A percentile compares a stretch with the other conserved stretches of the same genome.
phyloP scores from a whole-genome alignment of 1,140 invertebrate genomes.

The Odontomachus brunneus region DNA sequence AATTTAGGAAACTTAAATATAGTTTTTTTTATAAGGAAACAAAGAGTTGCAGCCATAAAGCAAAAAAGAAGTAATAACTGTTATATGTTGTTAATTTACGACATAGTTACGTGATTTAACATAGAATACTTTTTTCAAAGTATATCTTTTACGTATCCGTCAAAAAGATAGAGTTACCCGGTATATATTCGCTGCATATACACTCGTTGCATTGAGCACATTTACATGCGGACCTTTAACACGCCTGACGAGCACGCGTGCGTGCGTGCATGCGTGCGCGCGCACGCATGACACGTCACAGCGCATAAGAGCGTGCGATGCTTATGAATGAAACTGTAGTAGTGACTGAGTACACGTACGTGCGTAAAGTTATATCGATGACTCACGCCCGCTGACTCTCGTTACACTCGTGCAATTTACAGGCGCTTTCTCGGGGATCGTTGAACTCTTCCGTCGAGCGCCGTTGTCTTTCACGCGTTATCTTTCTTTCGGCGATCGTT shows the following conservation, averaged over 20 bases:
- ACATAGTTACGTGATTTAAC: too few species aligned
- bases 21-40: too few species aligned
- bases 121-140: too few species aligned
- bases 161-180: too few species aligned
- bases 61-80: too few species aligned
- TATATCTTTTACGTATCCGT: too few species aligned
- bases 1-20: too few species aligned
- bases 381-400: slow-evolving; percentile 69
- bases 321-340: slow-evolving; percentile 73
- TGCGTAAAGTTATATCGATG: slow-evolving; percentile 74
- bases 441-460: slow-evolving; percentile 60
- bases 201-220: slow-evolving; percentile 47
- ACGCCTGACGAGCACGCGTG: not conserved
- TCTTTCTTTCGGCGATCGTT: slow-evolving; percentile 6
- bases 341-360: slow-evolving; percentile 51
- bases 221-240: slow-evolving; percentile 65
- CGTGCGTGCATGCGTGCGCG: slow-evolving; percentile 12
- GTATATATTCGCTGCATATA: slow-evolving; percentile 3
- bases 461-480: slow-evolving; percentile 13
- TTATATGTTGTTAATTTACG: too few species aligned
- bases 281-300: slow-evolving; percentile 55
- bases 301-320: slow-evolving; percentile 54
- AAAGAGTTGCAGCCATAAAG: too few species aligned
- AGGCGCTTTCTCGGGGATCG: slow-evolving; percentile 55
- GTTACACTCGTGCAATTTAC: slow-evolving; percentile 67